Conservation (phyloP, 1,140 invertebrate genomes). For the Euschistus heros region DNA sequence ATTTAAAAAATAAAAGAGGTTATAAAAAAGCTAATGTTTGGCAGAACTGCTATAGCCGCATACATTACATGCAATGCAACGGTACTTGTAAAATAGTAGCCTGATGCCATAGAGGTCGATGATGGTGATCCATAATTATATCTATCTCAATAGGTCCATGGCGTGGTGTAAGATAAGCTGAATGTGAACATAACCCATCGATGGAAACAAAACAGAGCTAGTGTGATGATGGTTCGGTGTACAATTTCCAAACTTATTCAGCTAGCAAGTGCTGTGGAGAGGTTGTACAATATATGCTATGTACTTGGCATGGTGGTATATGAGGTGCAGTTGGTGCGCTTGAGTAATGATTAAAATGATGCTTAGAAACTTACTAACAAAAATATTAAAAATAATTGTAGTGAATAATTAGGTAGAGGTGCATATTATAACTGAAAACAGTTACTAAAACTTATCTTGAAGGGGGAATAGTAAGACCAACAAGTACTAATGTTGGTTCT, state of each 20-base stretch:
- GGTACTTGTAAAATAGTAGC: slow-evolving; percentile 22
- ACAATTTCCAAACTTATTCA: slow-evolving; percentile 23
- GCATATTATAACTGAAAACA: no score
- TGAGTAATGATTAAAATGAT: slow-evolving; percentile 36
- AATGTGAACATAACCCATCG: not conserved
- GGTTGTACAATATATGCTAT: slow-evolving; percentile 36
- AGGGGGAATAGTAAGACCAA: no score
- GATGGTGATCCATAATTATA: slow-evolving; percentile 22
- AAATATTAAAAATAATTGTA: no score
- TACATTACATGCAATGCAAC: no score
- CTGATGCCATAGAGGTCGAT: slow-evolving; percentile 35
- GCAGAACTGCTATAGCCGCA: no score
- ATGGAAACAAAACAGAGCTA: not conserved
- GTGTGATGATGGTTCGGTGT: slow-evolving; percentile 22
- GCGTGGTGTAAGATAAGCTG: slow-evolving; percentile 18
- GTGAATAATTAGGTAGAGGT: no score
- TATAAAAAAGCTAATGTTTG: no score
- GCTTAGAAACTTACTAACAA: no score
- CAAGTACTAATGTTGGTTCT: no score
- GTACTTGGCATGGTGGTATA: slow-evolving; percentile 39
- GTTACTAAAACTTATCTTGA: no score
- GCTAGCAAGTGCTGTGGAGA: slow-evolving; percentile 28
- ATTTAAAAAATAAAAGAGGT: no score
- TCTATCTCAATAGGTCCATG: slow-evolving; percentile 17
- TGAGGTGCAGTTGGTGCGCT: slow-evolving; percentile 37